These are phyloP conservation scores for Rotaria sp. DNA, from an alignment of 2,888 invertebrate genomes.

Conservation along the genomic window DNA sequence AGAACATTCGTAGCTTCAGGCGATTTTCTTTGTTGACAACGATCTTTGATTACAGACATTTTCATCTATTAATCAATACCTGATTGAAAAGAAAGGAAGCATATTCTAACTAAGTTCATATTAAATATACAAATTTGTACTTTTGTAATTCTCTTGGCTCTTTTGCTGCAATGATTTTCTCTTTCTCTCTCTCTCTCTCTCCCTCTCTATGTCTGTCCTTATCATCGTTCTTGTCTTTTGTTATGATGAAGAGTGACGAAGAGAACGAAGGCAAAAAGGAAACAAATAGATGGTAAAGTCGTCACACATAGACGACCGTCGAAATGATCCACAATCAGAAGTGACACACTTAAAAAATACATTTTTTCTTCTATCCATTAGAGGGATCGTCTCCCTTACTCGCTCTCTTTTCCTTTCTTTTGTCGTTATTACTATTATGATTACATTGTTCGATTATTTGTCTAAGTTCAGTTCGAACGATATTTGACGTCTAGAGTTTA, in stretches of 20 bases:
- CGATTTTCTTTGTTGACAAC: background rate
- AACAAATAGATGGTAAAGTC: background rate
- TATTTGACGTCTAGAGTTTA: background rate
- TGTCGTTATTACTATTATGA: background rate
- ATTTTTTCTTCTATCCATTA: background rate
- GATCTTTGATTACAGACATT: background rate
- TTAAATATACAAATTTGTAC: background rate
- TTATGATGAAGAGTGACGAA: background rate
- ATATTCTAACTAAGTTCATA: background rate
- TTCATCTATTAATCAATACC: conserved; percentile 3
- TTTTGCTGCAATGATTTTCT: background rate
- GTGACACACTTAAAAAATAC: conserved; percentile 5
- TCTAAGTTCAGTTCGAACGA: background rate
- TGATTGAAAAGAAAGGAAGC: background rate
- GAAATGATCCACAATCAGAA: background rate
- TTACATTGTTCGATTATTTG: background rate
- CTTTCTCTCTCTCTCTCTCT: background rate
- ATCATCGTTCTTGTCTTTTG: background rate
- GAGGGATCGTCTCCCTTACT: background rate
- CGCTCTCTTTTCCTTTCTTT: background rate
- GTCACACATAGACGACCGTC: background rate
- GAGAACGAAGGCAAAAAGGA: background rate
- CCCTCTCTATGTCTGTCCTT: background rate
- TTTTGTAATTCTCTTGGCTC: background rate
- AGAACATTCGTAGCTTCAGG: background rate